phyloP scores from a whole-genome alignment of 2,888 invertebrate species.

The Erebia palarica region DNA sequence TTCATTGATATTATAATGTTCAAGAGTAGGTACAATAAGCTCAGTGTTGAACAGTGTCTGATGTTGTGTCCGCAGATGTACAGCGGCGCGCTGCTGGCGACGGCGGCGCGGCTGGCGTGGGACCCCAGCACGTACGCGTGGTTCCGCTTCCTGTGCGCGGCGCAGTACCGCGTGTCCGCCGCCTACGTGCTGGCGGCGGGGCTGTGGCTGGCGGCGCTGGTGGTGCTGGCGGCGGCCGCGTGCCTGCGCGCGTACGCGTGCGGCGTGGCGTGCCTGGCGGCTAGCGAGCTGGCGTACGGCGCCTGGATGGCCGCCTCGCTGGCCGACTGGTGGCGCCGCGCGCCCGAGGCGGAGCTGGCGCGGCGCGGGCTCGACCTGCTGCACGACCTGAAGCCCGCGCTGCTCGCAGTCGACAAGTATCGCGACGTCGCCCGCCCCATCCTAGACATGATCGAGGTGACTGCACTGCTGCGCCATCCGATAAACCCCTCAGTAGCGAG shows the following conservation, averaged over 20 bases:
- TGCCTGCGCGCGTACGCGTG: conserved; percentile 51
- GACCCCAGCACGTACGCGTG: conserved; percentile 79
- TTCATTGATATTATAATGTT: too few relatives aligned
- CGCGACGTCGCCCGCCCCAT: conserved; percentile 67
- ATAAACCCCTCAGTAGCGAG: too few relatives aligned
- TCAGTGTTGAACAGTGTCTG: too few relatives aligned
- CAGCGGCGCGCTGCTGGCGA: conserved; percentile 77
- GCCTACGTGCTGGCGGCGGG: conserved; percentile 73
- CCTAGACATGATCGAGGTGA: conserved; percentile 73
- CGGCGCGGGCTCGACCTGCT: conserved; percentile 70
- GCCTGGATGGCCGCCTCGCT: conserved; percentile 75
- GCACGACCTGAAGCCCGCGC: conserved; percentile 76
- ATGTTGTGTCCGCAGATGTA: conserved; percentile 66
- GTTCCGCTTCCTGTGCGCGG: conserved; percentile 76
- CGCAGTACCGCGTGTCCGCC: conserved; percentile 75
- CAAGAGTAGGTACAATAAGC: too few relatives aligned
- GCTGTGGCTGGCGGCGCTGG: conserved; percentile 72
- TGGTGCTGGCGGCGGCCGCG: conserved; percentile 65
- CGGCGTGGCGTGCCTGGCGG: conserved; percentile 68
- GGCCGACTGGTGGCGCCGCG: conserved; percentile 70
- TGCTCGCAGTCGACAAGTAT: conserved; percentile 72
- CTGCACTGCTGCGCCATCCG: too few relatives aligned
- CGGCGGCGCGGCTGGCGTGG: conserved; percentile 78
- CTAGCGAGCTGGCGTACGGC: conserved; percentile 72
- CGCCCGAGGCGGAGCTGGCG: conserved; percentile 75